phyloP scores from a whole-genome alignment of 2,113 vertebrate genomes.

The Greenwoodochromis staneri region DNA sequence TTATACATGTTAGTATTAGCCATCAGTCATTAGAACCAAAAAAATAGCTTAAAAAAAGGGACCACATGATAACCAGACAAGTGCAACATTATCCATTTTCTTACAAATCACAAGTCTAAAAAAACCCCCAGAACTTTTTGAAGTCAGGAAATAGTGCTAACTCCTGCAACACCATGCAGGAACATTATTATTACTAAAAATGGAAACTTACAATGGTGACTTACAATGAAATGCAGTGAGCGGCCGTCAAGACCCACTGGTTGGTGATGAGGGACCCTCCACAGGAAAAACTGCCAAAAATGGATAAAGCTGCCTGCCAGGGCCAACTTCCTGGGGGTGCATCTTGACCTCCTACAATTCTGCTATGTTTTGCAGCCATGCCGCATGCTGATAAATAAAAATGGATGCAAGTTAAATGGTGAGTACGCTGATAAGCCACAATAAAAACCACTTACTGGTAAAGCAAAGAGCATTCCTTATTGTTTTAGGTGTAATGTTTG shows the following conservation, averaged over 20 bases:
- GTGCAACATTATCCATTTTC: neutral
- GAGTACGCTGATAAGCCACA: neutral
- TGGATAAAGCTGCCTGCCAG: neutral
- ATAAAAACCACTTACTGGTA: neutral
- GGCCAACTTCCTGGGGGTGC: neutral
- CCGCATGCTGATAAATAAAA: neutral
- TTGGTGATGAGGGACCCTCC: conserved; percentile 8
- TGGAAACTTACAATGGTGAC: neutral
- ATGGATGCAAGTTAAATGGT: neutral
- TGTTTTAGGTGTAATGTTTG: neutral
- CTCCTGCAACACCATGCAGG: neutral
- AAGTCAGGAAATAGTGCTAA: neutral
- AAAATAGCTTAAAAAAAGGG: neutral
- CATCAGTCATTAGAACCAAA: neutral
- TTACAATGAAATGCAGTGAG: neutral
- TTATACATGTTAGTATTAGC: neutral
- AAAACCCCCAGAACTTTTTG: fast-evolving
- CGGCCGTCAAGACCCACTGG: conserved; percentile 34
- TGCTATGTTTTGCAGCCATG: fast-evolving
- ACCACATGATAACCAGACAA: neutral
- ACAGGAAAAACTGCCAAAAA: fast-evolving
- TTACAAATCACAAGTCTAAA: neutral
- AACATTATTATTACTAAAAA: neutral
- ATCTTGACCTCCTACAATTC: neutral
- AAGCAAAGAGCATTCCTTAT: neutral